Conservation (phyloP, 2,888 invertebrate genomes). For the Herminia tarsipennalis region DNA sequence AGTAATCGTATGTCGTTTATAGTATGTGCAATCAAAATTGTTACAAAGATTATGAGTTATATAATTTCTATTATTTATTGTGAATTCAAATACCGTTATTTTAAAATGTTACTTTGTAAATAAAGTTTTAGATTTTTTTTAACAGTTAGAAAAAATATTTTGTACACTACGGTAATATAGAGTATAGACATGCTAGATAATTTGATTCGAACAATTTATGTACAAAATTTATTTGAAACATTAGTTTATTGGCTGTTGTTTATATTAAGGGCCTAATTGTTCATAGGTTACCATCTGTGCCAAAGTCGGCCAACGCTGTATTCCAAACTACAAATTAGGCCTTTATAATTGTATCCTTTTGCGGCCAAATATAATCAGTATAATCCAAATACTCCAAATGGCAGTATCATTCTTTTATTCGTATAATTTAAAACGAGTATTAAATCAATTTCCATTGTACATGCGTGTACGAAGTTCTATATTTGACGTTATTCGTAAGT, state of each 20-base stretch:
- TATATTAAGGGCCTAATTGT: slow-evolving; percentile 53
- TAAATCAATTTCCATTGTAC: no score
- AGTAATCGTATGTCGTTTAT: slow-evolving; percentile 21
- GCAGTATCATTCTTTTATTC: no score
- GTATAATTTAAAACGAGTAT: no score
- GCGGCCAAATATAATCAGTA: not conserved
- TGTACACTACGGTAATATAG: slow-evolving; percentile 20
- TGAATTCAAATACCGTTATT: slow-evolving; percentile 23
- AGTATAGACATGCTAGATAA: slow-evolving; percentile 40
- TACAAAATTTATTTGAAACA: slow-evolving; percentile 34
- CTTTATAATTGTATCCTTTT: slow-evolving; percentile 27
- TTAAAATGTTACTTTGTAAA: slow-evolving; percentile 25
- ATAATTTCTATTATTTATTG: slow-evolving; percentile 30
- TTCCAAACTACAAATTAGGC: slow-evolving; percentile 41
- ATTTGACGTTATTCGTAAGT: no score
- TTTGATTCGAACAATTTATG: slow-evolving; percentile 40
- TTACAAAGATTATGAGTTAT: slow-evolving; percentile 23
- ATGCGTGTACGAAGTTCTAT: no score
- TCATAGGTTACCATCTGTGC: slow-evolving; percentile 66
- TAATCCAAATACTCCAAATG: not conserved
- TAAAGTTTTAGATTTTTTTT: slow-evolving; percentile 13
- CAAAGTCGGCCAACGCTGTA: slow-evolving; percentile 58
- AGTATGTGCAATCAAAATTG: slow-evolving; percentile 32
- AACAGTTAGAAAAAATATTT: slow-evolving; percentile 17
- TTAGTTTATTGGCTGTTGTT: slow-evolving; percentile 44